Evolutionary conservation across 1,140 invertebrate species (phyloP).

Genomic region (Artemia franciscana): DNA sequence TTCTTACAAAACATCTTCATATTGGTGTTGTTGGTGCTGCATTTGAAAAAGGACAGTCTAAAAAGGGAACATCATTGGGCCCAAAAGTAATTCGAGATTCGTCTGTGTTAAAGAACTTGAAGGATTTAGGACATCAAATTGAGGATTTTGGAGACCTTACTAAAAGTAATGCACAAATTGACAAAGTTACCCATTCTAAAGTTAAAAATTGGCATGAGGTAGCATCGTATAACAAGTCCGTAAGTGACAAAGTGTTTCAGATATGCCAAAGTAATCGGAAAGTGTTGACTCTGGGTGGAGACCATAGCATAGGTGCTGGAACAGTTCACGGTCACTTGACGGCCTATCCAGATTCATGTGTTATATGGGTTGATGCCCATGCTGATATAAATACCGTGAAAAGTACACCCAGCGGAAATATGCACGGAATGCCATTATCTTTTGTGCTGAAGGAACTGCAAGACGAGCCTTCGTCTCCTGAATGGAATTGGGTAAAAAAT

Average conservation of each 20-base stretch:
- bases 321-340: slow-evolving; percentile 54
- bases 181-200: too few species aligned
- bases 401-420: slow-evolving; percentile 52
- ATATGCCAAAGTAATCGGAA: too few species aligned
- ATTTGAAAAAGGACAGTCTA: slow-evolving; percentile 14
- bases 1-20: too few species aligned
- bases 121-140: too few species aligned
- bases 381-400: slow-evolving; percentile 75
- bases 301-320: slow-evolving; percentile 66
- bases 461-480: slow-evolving; percentile 42
- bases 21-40: slow-evolving; percentile 13
- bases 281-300: slow-evolving; percentile 58
- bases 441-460: slow-evolving; percentile 50
- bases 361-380: slow-evolving; percentile 86
- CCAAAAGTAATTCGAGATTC: too few species aligned
- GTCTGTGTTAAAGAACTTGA: too few species aligned
- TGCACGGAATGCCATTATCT: slow-evolving; percentile 78
- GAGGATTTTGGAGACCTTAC: too few species aligned
- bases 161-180: too few species aligned
- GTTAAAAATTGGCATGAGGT: too few species aligned
- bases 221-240: too few species aligned
- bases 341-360: slow-evolving; percentile 38
- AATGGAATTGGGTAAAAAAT: slow-evolving; percentile 39
- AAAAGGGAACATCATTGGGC: too few species aligned
- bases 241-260: too few species aligned